phyloP scores from a whole-genome alignment of 2,113 vertebrate genomes.

The Apteryx owenii region DNA sequence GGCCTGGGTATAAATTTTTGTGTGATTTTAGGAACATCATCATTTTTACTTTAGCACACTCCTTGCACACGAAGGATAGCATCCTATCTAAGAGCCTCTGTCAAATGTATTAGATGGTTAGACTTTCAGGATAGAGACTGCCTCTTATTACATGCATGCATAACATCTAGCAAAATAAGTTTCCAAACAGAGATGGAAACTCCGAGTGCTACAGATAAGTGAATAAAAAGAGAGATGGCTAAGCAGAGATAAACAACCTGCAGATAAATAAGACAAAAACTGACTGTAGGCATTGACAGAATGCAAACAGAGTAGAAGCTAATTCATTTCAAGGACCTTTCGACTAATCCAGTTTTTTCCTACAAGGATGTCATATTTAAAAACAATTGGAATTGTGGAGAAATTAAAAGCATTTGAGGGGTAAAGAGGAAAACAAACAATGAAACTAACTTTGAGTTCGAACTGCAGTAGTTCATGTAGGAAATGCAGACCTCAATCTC shows the following conservation, averaged over 20 bases:
- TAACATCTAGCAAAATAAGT: neutral
- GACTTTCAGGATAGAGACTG: neutral
- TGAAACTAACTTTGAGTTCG: neutral
- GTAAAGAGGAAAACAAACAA: neutral
- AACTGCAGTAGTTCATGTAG: neutral
- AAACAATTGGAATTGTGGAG: neutral
- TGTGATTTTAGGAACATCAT: neutral
- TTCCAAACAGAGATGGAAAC: rapidly evolving
- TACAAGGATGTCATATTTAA: neutral
- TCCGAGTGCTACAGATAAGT: neutral
- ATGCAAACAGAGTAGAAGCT: neutral
- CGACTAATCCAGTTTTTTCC: neutral
- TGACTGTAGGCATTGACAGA: neutral
- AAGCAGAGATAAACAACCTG: neutral
- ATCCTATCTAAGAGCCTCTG: neutral
- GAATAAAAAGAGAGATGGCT: neutral
- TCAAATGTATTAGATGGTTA: rapidly evolving
- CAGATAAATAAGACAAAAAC: neutral
- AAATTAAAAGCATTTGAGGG: neutral
- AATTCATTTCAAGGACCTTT: neutral
- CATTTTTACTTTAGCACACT: neutral
- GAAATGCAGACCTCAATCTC: neutral
- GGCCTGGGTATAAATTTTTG: neutral
- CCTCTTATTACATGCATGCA: rapidly evolving
- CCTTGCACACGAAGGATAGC: neutral